Evolutionary conservation across 2,888 invertebrate species (phyloP).

Genomic region (Spodoptera exigua): DNA sequence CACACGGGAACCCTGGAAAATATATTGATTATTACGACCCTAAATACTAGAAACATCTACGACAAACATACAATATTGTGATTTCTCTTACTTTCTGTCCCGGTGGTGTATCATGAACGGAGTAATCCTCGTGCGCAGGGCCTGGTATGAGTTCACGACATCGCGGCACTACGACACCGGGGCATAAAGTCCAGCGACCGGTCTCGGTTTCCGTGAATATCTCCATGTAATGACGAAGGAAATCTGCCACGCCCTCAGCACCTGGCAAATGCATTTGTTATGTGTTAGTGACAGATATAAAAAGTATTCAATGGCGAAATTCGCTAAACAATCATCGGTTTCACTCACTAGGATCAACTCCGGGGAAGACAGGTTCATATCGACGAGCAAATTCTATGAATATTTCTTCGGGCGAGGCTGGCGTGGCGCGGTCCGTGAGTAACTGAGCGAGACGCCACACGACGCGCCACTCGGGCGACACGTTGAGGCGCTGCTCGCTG

Average conservation of each 20-base stretch:
- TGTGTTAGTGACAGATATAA: too few relatives aligned
- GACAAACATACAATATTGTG: too few relatives aligned
- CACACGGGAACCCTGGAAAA: constrained; percentile 82
- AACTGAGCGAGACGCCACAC: constrained; percentile 81
- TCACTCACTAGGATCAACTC: constrained; percentile 72
- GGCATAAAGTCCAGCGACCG: constrained; percentile 67
- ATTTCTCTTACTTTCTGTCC: constrained; percentile 80
- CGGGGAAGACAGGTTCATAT: constrained; percentile 76
- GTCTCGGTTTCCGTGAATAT: constrained; percentile 64
- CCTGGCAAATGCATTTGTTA: constrained; percentile 46
- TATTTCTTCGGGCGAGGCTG: constrained; percentile 67
- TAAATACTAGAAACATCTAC: too few relatives aligned
- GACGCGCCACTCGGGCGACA: constrained; percentile 76
- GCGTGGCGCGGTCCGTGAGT: constrained; percentile 65
- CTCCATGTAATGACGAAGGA: constrained; percentile 73
- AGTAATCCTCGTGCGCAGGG: constrained; percentile 74
- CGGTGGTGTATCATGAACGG: constrained; percentile 84
- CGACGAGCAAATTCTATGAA: constrained; percentile 73
- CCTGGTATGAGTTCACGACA: constrained; percentile 56
- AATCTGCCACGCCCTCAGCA: constrained; percentile 70
- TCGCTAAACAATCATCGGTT: constrained; percentile 1
- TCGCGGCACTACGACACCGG: constrained; percentile 71
- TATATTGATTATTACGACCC: constrained; percentile 4
- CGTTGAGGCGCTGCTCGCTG: constrained; percentile 65
- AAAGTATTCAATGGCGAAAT: too few relatives aligned